These are phyloP conservation scores for Macrophya alboannulata DNA, from an alignment of 2,888 invertebrate species.

Conservation along the genomic window DNA sequence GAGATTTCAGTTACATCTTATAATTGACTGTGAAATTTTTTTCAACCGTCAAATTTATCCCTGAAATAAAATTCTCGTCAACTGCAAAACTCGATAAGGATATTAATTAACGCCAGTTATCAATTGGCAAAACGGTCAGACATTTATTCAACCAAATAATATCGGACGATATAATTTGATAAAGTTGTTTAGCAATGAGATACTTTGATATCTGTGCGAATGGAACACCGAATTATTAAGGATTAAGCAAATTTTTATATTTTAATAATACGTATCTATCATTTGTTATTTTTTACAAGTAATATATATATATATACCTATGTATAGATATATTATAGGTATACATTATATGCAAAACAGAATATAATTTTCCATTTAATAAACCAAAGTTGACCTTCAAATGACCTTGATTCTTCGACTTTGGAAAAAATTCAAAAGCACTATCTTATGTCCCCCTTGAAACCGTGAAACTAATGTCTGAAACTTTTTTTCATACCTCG, in stretches of 20 bases:
- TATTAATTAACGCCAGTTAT: neutral
- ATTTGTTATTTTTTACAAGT: neutral
- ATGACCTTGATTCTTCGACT: too few species aligned
- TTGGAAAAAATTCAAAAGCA: too few species aligned
- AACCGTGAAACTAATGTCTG: too few species aligned
- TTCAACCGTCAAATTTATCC: neutral
- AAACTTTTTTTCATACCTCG: too few species aligned
- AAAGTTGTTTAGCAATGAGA: neutral
- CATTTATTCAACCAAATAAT: neutral
- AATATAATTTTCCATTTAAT: too few species aligned
- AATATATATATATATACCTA: too few species aligned
- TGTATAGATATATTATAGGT: too few species aligned
- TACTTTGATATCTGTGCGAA: neutral
- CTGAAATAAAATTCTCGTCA: neutral
- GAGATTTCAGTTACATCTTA: neutral
- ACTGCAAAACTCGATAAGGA: neutral
- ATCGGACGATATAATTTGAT: neutral
- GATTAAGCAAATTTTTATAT: neutral
- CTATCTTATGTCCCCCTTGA: too few species aligned
- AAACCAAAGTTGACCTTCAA: too few species aligned
- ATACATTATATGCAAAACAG: too few species aligned
- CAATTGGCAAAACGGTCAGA: neutral
- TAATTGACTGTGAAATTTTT: neutral
- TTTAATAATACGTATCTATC: neutral
- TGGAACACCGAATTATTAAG: neutral